Percentiles rank a stretch among this genome's conserved stretches.
phyloP scores from a whole-genome alignment of 2,888 invertebrate species.

The Mesoligia furuncula region DNA sequence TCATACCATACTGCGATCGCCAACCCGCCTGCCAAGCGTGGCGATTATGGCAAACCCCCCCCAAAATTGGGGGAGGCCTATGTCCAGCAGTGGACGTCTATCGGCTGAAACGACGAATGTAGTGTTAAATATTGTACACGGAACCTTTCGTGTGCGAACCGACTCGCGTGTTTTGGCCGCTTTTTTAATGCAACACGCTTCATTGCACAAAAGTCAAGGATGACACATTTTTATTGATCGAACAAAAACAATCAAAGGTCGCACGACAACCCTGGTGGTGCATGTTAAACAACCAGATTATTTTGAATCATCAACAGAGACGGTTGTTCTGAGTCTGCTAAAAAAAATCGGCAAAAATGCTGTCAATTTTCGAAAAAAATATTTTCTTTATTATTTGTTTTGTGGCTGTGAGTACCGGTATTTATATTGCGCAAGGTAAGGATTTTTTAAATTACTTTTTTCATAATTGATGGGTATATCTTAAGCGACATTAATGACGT shows the following conservation, averaged over 20 bases:
- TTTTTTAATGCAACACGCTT: conserved; percentile 70
- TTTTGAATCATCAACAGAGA: conserved; percentile 49
- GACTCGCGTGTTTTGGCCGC: neutral
- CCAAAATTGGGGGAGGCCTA: no score
- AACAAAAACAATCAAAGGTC: conserved; percentile 78
- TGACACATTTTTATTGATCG: conserved; percentile 80
- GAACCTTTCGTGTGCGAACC: neutral
- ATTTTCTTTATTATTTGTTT: conserved; percentile 69
- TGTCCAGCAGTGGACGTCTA: no score
- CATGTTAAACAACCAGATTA: conserved; percentile 65
- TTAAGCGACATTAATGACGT: no score
- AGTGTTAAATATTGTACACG: neutral
- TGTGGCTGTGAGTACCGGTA: conserved; percentile 69
- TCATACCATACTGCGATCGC: no score
- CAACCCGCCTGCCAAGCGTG: no score
- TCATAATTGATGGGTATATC: no score
- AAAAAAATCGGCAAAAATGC: conserved; percentile 55
- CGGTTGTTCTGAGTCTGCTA: conserved; percentile 57
- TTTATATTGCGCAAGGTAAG: conserved; percentile 83
- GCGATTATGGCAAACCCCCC: no score
- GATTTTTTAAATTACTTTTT: neutral
- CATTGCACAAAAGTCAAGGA: conserved; percentile 81
- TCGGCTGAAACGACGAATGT: no score
- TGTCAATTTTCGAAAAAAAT: conserved; percentile 56
- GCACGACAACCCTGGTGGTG: conserved; percentile 66